These are phyloP conservation scores for Oceanodroma tethys DNA, from an alignment of 2,113 vertebrate genomes.

Conservation along the genomic window DNA sequence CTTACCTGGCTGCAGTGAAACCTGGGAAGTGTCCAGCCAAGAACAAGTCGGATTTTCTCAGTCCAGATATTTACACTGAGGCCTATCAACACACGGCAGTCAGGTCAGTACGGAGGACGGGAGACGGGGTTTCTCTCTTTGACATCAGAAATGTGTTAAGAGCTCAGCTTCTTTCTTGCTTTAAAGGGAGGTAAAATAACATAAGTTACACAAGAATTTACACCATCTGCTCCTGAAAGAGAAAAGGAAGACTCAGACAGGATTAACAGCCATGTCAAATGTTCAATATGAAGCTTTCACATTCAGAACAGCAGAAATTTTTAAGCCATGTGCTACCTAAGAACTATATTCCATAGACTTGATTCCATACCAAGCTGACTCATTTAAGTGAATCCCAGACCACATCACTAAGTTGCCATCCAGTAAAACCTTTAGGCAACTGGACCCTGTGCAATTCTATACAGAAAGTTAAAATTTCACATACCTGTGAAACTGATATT, in stretches of 20 bases:
- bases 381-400: background rate
- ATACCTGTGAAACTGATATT: background rate
- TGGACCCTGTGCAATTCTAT: background rate
- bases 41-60: conserved; percentile 68
- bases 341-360: background rate
- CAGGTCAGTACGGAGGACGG: conserved; percentile 57
- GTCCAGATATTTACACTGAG: conserved; percentile 62
- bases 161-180: background rate
- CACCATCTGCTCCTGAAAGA: background rate
- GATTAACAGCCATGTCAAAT: background rate
- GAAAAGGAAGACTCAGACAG: background rate
- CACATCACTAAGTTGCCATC: background rate
- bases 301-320: background rate
- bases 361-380: background rate
- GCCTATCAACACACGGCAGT: conserved; percentile 67
- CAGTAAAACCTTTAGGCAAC: background rate
- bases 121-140: background rate
- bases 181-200: background rate
- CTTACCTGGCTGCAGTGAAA: conserved; percentile 57
- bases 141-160: background rate
- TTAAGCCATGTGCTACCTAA: background rate
- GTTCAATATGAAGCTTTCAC: background rate
- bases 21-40: conserved; percentile 56
- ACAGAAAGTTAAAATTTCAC: background rate
- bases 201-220: background rate